Base-by-base conservation (phyloP, 2,797 vertebrate species). In the Anniella stebbinsi region DNA sequence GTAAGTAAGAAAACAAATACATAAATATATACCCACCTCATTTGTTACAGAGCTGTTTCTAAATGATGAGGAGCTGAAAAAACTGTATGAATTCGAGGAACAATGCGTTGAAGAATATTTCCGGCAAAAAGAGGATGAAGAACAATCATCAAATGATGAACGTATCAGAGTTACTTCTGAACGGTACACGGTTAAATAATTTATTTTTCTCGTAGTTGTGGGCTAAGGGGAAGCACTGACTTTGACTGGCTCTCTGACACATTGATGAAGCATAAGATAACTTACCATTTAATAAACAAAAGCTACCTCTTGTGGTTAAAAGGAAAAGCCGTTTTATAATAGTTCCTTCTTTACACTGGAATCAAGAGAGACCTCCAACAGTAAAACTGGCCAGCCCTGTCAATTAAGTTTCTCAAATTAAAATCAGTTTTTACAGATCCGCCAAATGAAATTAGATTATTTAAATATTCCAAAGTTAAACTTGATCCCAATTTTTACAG, bases 91-190 rank as follows among this genome's bases (percentile, higher is more conserved):
- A 95, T 99, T 99, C 95, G 99, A 99, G 95, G 99, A 99, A 92
- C 98, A 99, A 93, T 99, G 99, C 57, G 98, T 99, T 92, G 99
- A 99, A 94, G 98, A 99, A 93, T 99, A 99, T 94, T 99, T 99
- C 94, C 98, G 98, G 38, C 98, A 98, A 94, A 99, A 98, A 93
- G 99, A 99, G 81, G 99, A 99, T 0, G 98, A 99, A 92, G 97
- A 99, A 93, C 98, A 98, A 91, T 99, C 98, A 0, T 99, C 99
- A 77, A 99, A 98, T 18, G 98, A 98, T 10, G 99, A 99, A 94
- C 98, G 99, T 83, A 99, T 99, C 96, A 98, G 98, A 87, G 98
- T 99, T 72, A 99, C 99, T 1, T 98, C 98, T 78, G 99, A 99
- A 96, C 98, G 99, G 99, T 99, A 96, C 1, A n/a, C 86, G 1